Evolutionary conservation across 2,113 vertebrate species (phyloP).

Genomic region (Elephas maximus): DNA sequence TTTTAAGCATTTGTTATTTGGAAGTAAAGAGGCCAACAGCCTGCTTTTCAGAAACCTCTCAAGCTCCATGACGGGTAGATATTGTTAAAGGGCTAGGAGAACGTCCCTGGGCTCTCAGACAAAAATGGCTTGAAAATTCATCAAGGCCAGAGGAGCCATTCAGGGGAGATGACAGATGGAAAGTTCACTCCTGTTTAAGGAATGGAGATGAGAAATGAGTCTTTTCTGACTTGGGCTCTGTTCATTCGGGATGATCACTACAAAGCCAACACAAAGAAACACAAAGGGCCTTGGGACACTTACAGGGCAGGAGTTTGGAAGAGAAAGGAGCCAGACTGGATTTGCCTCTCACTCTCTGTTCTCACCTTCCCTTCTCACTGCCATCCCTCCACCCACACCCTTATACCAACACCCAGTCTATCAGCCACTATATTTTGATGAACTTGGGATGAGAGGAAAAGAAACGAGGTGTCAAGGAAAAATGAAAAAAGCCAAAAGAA

Average conservation of each 20-base stretch:
- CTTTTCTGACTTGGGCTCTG: conserved; percentile 54
- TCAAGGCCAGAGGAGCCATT: conserved; percentile 75
- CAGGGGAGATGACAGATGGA: conserved; percentile 64
- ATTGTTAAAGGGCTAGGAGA: conserved; percentile 75
- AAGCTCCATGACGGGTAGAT: conserved; percentile 83
- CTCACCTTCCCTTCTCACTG: background rate
- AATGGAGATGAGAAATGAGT: conserved; percentile 60
- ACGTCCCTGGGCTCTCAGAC: conserved; percentile 76
- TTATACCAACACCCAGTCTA: background rate
- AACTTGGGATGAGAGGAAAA: background rate
- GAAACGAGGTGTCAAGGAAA: conserved; percentile 55
- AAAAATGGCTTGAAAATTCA: conserved; percentile 82
- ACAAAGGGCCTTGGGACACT: background rate
- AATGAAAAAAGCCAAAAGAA: background rate
- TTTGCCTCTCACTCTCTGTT: background rate
- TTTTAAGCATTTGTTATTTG: conserved; percentile 83
- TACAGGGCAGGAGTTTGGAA: background rate
- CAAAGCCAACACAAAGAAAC: conserved; percentile 38
- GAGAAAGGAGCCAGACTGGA: background rate
- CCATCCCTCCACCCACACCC: background rate
- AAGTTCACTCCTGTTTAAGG: conserved; percentile 75
- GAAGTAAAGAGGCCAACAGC: conserved; percentile 83
- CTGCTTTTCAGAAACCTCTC: conserved; percentile 79
- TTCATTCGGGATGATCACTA: conserved; percentile 40
- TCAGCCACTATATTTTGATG: background rate